phyloP scores from a whole-genome alignment of 2,797 vertebrate genomes.

The Lepilemur septentrionalis region DNA sequence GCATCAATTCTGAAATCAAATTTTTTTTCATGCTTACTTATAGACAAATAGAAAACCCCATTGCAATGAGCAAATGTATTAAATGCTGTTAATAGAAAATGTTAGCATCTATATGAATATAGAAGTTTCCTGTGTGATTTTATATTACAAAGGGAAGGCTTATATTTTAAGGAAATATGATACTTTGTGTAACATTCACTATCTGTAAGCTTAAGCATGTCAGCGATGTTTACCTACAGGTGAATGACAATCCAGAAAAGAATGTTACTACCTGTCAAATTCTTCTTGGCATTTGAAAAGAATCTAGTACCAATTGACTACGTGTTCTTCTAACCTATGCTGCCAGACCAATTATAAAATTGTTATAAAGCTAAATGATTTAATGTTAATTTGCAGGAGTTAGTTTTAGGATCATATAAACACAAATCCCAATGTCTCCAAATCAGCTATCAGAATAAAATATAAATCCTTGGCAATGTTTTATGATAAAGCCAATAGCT shows the following conservation, averaged over 20 bases:
- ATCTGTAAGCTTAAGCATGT: conserved; percentile 51
- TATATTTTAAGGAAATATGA: conserved; percentile 37
- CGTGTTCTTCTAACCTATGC: conserved; percentile 15
- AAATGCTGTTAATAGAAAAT: conserved; percentile 18
- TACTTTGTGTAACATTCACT: conserved; percentile 48
- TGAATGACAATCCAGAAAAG: conserved; percentile 6
- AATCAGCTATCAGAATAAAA: conserved; percentile 28
- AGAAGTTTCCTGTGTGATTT: background rate
- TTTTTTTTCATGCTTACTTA: conserved; percentile 49
- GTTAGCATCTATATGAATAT: background rate
- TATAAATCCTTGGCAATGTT: conserved; percentile 33
- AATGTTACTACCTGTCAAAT: background rate
- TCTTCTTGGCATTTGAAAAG: conserved; percentile 44
- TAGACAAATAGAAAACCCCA: background rate
- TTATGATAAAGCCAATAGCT: background rate
- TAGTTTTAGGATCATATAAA: background rate
- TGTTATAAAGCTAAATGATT: conserved; percentile 20
- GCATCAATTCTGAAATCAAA: conserved; percentile 74
- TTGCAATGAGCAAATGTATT: conserved; percentile 39
- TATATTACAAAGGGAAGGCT: conserved; percentile 3
- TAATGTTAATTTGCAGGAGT: background rate
- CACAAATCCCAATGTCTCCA: conserved; percentile 55
- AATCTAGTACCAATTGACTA: background rate
- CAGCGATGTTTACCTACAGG: conserved; percentile 42
- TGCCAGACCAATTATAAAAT: background rate